Base-by-base conservation (phyloP, 2,888 invertebrate species). In the Pheosia gnoma region DNA sequence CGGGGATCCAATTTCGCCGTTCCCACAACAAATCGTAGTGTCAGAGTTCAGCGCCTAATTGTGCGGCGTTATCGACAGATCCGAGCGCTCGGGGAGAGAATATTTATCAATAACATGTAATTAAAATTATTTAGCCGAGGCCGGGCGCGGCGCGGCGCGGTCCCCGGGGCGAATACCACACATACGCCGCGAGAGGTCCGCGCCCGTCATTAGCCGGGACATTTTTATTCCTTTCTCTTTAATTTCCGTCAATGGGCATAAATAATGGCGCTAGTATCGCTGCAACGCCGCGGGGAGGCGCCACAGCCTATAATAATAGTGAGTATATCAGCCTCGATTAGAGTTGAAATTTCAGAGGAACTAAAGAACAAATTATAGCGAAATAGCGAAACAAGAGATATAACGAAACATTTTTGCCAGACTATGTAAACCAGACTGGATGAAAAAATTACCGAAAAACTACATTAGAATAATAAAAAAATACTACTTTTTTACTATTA, bases 31-130 rank as follows among this genome's bases (percentile, higher is more conserved):
- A 90, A 91, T 91, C 88, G 81, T 82, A 65, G 81, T 81, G 92
- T 90, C 91, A 92, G 85, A 93, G 93, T 87, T 93, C 92, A 89
- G 73, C 80, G 86, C 79, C 89, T 93, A 92, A 93, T 91, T 91
- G 88, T 86, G 85, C 86, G 79, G 88, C 85, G 86, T 85, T 88
- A 90, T 90, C 91, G 89, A 87, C 83, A 86, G 88, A 89, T 89
- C 89, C 79, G 72, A 84, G 76, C 90, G 91, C 90, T 89, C 81
- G 86, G 83, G 83, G 86, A 87, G 82, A 87, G 85, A 87, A 88
- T 88, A 90, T 93, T 89, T 89, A 92, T 92, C 92, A 91, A 93
- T 91, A 92, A 91, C 91, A 87, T 92, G 88, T 93, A 93, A 93
- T 93, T 93, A 93, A 93, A 93, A 93, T 89, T 90, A 90, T 93